Conservation (phyloP, 2,797 vertebrate species). For the Cuculus canorus region DNA sequence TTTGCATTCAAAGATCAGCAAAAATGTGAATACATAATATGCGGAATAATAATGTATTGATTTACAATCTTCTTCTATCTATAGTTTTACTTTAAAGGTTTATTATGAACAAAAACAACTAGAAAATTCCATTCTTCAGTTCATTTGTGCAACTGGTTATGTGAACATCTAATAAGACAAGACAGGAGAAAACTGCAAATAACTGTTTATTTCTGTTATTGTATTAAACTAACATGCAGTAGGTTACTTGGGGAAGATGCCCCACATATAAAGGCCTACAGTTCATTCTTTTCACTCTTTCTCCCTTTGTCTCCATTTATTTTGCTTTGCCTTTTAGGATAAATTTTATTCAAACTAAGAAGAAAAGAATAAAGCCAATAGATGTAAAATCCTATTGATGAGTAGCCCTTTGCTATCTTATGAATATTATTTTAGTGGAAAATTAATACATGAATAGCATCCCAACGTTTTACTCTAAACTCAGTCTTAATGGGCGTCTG, state of each 20-base stretch:
- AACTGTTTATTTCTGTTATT: neutral
- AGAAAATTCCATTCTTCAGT: neutral
- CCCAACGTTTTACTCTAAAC: neutral
- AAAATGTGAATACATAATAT: neutral
- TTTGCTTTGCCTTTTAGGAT: neutral
- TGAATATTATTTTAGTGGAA: neutral
- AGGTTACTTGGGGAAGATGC: neutral
- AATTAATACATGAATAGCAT: neutral
- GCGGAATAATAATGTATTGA: neutral
- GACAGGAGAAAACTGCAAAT: neutral
- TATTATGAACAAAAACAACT: neutral
- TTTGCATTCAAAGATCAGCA: neutral
- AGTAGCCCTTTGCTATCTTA: neutral
- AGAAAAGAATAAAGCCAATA: neutral
- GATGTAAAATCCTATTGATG: neutral
- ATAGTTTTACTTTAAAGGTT: neutral
- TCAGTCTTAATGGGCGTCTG: neutral
- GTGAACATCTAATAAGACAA: neutral
- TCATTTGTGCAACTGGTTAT: neutral
- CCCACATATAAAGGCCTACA: accelerated
- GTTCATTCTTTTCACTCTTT: neutral
- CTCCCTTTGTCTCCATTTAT: neutral
- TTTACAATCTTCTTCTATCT: neutral
- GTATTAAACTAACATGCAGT: neutral
- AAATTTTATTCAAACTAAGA: neutral